A percentile compares a stretch with the other conserved stretches of the same genome.
phyloP scores from a whole-genome alignment of 2,888 invertebrate species.

The Agrotis segetum region DNA sequence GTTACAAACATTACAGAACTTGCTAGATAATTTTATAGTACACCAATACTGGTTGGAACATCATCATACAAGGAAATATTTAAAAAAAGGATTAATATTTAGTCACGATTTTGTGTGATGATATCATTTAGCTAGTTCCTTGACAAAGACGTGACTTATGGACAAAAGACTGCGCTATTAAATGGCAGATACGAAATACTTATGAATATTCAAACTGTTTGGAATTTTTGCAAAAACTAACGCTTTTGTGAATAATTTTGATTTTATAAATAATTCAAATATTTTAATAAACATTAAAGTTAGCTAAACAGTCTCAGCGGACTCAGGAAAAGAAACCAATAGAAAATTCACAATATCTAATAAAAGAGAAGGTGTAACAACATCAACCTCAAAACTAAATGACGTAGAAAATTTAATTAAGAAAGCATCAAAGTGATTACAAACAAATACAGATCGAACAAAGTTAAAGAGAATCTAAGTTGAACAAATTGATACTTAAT shows the following conservation, averaged over 20 bases:
- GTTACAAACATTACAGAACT: constrained; percentile 44
- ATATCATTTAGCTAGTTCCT: constrained; percentile 54
- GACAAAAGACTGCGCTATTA: constrained; percentile 47
- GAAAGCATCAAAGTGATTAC: constrained; percentile 58
- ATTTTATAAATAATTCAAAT: not conserved
- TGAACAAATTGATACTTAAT: constrained; percentile 68
- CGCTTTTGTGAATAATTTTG: not conserved
- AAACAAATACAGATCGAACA: constrained; percentile 61
- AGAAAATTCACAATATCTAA: constrained; percentile 13
- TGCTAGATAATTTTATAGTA: constrained; percentile 38
- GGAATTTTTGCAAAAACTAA: constrained; percentile 20
- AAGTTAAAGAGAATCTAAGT: constrained; percentile 27
- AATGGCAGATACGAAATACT: constrained; percentile 37
- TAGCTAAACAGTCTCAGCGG: not conserved
- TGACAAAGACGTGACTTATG: constrained; percentile 43
- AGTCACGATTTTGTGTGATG: constrained; percentile 64
- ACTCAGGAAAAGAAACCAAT: not conserved
- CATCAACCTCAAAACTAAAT: constrained; percentile 49
- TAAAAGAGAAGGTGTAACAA: constrained; percentile 38
- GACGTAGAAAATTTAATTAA: constrained; percentile 62
- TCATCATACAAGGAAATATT: constrained; percentile 59
- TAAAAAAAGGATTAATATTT: constrained; percentile 53
- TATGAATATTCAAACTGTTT: constrained; percentile 49
- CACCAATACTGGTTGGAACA: constrained; percentile 42
- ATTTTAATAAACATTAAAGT: not conserved